These are phyloP conservation scores for Tetragonisca angustula DNA, from an alignment of 2,888 invertebrate species.

Conservation along the genomic window DNA sequence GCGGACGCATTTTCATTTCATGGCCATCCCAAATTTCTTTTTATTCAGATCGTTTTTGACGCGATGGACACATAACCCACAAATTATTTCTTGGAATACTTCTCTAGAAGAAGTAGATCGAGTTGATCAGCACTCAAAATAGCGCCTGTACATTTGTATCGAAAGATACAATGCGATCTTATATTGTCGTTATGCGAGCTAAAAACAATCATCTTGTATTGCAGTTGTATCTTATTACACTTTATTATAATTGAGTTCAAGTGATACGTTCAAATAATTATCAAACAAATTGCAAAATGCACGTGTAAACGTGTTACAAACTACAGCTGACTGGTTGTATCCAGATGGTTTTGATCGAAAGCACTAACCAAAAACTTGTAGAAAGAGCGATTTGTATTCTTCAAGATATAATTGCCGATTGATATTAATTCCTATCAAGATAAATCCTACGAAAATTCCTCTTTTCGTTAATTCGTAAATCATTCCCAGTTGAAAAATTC, in stretches of 20 bases:
- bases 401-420: slow-evolving; percentile 40
- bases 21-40: slow-evolving; percentile 48
- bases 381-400: slow-evolving; percentile 26
- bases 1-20: slow-evolving; percentile 52
- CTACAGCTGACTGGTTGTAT: slow-evolving; percentile 61
- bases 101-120: slow-evolving; percentile 32
- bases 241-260: slow-evolving; percentile 9
- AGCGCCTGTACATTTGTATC: slow-evolving; percentile 26
- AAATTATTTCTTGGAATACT: slow-evolving; percentile 42
- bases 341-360: slow-evolving; percentile 58
- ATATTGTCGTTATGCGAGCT: slow-evolving; percentile 15
- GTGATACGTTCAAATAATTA: not conserved
- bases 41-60: slow-evolving; percentile 7
- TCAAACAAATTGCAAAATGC: slow-evolving; percentile 23
- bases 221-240: slow-evolving; percentile 1
- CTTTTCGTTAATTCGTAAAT: slow-evolving; percentile 71
- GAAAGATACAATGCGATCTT: slow-evolving; percentile 24
- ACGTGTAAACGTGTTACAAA: slow-evolving; percentile 41
- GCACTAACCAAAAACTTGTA: slow-evolving; percentile 67
- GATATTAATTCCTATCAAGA: slow-evolving; percentile 46
- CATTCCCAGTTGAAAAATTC: slow-evolving; percentile 76
- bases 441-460: slow-evolving; percentile 66
- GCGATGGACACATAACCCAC: not conserved
- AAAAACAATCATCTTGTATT: slow-evolving; percentile 29
- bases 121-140: slow-evolving; percentile 38